Conservation (phyloP, 1,140 invertebrate species). For the Lasioglossum baleicum region DNA sequence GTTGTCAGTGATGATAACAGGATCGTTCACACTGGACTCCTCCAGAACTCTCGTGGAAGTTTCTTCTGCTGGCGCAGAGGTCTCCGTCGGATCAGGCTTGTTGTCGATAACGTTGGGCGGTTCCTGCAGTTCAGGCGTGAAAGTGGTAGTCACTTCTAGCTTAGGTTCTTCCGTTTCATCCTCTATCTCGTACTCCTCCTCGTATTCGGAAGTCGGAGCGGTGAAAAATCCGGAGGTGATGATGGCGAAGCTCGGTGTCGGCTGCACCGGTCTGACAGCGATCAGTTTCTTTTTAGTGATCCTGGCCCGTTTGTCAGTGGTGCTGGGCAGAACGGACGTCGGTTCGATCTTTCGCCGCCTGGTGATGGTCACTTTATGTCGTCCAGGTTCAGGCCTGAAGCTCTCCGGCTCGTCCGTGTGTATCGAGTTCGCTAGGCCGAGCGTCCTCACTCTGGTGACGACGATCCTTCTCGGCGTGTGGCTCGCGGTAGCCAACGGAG, state of each 20-base stretch:
- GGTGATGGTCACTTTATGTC: slow-evolving; percentile 75
- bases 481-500: slow-evolving; percentile 14
- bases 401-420: slow-evolving; percentile 6
- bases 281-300: slow-evolving; percentile 76
- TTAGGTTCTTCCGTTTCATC: slow-evolving; percentile 23
- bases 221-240: slow-evolving; percentile 78
- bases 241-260: slow-evolving; percentile 72
- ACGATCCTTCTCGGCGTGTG: slow-evolving; percentile 69
- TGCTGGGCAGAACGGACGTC: slow-evolving; percentile 42
- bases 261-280: slow-evolving; percentile 69
- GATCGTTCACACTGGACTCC: slow-evolving; percentile 46
- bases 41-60: slow-evolving; percentile 17
- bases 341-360: slow-evolving; percentile 72
- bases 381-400: slow-evolving; percentile 27
- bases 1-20: slow-evolving; percentile 78
- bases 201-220: slow-evolving; percentile 59
- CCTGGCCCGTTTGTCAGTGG: slow-evolving; percentile 57
- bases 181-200: slow-evolving; percentile 62
- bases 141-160: background rate
- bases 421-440: slow-evolving; percentile 45
- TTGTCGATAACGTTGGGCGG: slow-evolving; percentile 65
- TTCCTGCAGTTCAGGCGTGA: slow-evolving; percentile 65
- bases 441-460: slow-evolving; percentile 70
- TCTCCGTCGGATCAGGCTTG: slow-evolving; percentile 44
- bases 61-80: slow-evolving; percentile 3